phyloP scores from a whole-genome alignment of 2,888 invertebrate genomes.

The Tenthredo distinguenda region DNA sequence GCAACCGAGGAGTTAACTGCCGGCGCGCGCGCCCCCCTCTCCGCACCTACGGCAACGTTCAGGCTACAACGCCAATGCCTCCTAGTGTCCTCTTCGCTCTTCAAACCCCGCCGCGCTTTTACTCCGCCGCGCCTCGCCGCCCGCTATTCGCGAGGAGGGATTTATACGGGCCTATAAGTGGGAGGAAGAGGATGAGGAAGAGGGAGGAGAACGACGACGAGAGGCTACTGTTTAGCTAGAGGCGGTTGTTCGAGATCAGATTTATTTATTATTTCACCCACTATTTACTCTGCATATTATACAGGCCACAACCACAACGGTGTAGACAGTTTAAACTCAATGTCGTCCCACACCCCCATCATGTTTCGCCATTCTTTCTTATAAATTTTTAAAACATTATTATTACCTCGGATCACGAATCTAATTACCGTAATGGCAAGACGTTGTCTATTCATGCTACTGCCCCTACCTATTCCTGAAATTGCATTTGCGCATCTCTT shows the following conservation, averaged over 20 bases:
- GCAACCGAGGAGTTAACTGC: conserved; percentile 56
- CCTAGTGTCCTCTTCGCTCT: conserved; percentile 26
- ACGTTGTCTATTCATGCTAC: neutral
- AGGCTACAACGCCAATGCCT: conserved; percentile 25
- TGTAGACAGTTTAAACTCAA: neutral
- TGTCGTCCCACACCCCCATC: neutral
- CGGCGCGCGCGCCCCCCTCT: conserved; percentile 58
- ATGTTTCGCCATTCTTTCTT: neutral
- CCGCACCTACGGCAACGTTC: conserved; percentile 3
- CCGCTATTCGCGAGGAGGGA: conserved; percentile 38
- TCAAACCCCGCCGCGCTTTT: neutral
- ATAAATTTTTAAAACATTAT: neutral
- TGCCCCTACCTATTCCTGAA: neutral
- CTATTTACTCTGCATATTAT: conserved; percentile 21
- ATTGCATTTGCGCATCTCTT: neutral
- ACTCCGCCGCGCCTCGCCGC: conserved; percentile 1
- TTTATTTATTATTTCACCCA: conserved; percentile 28
- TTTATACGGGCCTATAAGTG: conserved; percentile 55
- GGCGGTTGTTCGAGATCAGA: conserved; percentile 25
- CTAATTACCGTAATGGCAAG: neutral
- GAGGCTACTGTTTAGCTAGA: conserved; percentile 37
- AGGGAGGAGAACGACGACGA: conserved; percentile 49
- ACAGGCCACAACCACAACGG: neutral
- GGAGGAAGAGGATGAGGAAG: conserved; percentile 49
- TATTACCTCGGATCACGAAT: neutral